These are phyloP conservation scores for Thalpophila matura DNA, from an alignment of 2,888 invertebrate species.

Conservation along the genomic window DNA sequence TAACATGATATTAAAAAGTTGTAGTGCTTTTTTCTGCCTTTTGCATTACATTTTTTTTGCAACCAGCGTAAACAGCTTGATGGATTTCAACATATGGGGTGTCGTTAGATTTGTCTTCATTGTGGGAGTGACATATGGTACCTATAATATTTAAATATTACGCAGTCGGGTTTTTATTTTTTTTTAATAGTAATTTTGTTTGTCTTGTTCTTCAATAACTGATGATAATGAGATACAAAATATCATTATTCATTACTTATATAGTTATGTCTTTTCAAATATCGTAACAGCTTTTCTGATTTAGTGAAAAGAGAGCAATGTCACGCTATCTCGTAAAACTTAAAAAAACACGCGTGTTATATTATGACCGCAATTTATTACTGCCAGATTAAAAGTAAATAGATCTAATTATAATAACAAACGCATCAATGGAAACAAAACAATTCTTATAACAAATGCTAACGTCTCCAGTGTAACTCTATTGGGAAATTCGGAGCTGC, in stretches of 20 bases:
- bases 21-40: not conserved
- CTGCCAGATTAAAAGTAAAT: slow-evolving; percentile 38
- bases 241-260: too few species aligned
- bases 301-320: not conserved
- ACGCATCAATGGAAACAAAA: slow-evolving; percentile 31
- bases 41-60: too few species aligned
- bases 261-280: too few species aligned
- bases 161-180: too few species aligned
- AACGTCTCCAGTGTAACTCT: slow-evolving; percentile 14
- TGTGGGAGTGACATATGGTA: too few species aligned
- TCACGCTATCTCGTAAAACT: slow-evolving; percentile 8
- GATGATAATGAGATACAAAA: too few species aligned
- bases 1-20: not conserved
- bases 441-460: slow-evolving; percentile 30
- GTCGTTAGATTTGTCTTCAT: too few species aligned
- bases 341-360: slow-evolving; percentile 7
- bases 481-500: slow-evolving; percentile 9
- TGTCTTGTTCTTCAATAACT: too few species aligned
- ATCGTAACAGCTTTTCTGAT: not conserved
- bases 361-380: slow-evolving; percentile 30
- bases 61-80: too few species aligned
- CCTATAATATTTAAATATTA: too few species aligned
- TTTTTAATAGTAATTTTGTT: too few species aligned
- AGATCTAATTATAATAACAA: slow-evolving; percentile 33
- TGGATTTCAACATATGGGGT: too few species aligned